These are phyloP conservation scores for Steinernema scapterisci DNA, from an alignment of 2,888 invertebrate species.

Conservation along the genomic window DNA sequence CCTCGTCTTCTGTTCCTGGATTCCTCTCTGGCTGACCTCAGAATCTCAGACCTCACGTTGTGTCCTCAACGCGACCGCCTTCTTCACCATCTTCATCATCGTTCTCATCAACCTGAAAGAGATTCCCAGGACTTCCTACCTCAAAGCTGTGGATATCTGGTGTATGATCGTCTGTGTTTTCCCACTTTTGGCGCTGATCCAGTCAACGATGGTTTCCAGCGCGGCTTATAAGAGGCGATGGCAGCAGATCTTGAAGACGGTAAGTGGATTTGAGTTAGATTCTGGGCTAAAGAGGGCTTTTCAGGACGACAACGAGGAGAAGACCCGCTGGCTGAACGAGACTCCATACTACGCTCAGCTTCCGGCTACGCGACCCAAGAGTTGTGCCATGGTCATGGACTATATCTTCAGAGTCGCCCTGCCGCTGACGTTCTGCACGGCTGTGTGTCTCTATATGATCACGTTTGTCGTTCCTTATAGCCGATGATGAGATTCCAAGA, in stretches of 20 bases:
- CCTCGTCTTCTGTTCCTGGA: constrained; percentile 36
- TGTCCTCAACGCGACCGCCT: constrained; percentile 9
- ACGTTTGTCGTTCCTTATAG: constrained; percentile 7
- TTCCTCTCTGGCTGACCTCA: constrained; percentile 37
- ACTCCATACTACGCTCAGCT: constrained; percentile 45
- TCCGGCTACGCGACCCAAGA: background rate
- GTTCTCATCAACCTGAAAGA: constrained; percentile 16
- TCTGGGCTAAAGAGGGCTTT: background rate
- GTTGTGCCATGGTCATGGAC: background rate
- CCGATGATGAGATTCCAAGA: too few species aligned
- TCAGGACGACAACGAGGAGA: constrained; percentile 34
- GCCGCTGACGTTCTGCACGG: background rate
- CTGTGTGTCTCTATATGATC: background rate
- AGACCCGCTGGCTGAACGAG: constrained; percentile 37
- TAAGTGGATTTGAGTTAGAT: background rate
- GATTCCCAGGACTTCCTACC: constrained; percentile 39
- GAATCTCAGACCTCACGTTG: constrained; percentile 33
- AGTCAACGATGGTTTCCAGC: constrained; percentile 27
- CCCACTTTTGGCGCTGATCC: constrained; percentile 37
- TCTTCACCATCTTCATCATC: constrained; percentile 35
- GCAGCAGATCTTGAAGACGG: constrained; percentile 17
- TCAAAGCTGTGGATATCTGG: constrained; percentile 45
- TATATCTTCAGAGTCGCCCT: background rate
- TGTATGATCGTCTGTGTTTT: constrained; percentile 33
- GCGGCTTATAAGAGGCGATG: constrained; percentile 17